phyloP scores from a whole-genome alignment of 2,797 vertebrate species.

The Anableps anableps region DNA sequence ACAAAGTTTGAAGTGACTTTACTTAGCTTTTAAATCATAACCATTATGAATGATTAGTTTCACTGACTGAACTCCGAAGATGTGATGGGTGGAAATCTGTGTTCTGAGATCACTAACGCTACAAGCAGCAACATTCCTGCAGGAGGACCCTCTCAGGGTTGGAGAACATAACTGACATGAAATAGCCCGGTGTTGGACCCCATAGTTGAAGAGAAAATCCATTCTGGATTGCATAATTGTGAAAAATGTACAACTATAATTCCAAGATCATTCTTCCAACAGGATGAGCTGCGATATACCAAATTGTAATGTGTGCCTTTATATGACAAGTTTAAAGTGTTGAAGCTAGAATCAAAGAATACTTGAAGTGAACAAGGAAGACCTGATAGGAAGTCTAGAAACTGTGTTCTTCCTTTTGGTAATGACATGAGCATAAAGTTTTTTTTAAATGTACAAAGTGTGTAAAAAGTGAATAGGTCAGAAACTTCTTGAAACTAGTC shows the following conservation, averaged over 20 bases:
- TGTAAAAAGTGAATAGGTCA: constrained; percentile 8
- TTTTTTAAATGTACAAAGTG: constrained; percentile 9
- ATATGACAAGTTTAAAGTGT: neutral
- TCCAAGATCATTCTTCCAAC: neutral
- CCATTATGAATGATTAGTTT: neutral
- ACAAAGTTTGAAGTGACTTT: neutral
- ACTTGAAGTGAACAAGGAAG: neutral
- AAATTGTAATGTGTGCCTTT: neutral
- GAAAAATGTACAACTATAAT: neutral
- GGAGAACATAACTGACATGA: neutral
- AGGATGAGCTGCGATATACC: neutral
- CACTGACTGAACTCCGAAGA: neutral
- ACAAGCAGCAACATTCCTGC: neutral
- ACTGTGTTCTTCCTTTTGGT: neutral
- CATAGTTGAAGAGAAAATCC: neutral
- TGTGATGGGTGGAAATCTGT: neutral
- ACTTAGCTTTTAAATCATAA: neutral
- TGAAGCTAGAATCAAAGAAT: neutral
- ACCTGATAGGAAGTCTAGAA: neutral
- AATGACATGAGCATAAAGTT: neutral
- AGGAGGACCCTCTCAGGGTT: neutral
- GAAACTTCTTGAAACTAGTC: constrained; percentile 17
- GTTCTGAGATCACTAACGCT: neutral
- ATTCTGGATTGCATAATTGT: neutral
- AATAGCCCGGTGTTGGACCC: neutral